Evolutionary conservation across 1,140 invertebrate genomes (phyloP), one percentile per base, ranked within the genome.

Genomic region (Gonioctena quinquepunctata): DNA sequence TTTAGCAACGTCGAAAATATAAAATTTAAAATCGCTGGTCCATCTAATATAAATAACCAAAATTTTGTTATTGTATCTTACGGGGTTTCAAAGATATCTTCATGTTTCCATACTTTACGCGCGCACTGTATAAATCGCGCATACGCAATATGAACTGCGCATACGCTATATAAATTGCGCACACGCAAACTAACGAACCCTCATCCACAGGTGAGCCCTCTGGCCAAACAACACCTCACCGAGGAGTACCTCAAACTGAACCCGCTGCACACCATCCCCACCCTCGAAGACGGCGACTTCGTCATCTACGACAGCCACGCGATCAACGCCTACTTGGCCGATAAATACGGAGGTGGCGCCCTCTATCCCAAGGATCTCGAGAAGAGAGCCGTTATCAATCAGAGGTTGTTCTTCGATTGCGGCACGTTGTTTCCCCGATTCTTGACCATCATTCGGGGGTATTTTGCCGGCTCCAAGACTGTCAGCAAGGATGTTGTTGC

Each of bases 231-330:
- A 57, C 73, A 75, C 33, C 27, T 71, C 11, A 71, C 49, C 6
- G 69, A 69, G 5, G 56, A 74, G 27, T 74, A 48, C 57, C 54
- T 74, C 16, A 71, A 74, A 52, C 42, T 73, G 61, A 74, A 74
- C 82, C 89, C 89, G 13, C 88, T 90, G 73, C 90, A 91, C 67
- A 89, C 88, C 1, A 85, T 92, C 66, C 90, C 90, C 7, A 90
- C 89, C 1, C 80, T 92, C 69, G 87, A 89, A 77, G 90, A 91
- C 71, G 85, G 86, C 69, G 90, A 87, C 25, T 89, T 88, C 56
- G 83, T 86, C 60, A 74, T 87, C 59, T 87, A 83, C 79, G 88
- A 88, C 72, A 88, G 88, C 71, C 87, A 89, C 62, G 88, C 89
- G 1, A 89, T 90, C 23, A 80, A 82, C 26, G 77, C 82, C 1